Evolutionary conservation across 2,113 vertebrate genomes (phyloP).

Genomic region (Cisticola juncidis): DNA sequence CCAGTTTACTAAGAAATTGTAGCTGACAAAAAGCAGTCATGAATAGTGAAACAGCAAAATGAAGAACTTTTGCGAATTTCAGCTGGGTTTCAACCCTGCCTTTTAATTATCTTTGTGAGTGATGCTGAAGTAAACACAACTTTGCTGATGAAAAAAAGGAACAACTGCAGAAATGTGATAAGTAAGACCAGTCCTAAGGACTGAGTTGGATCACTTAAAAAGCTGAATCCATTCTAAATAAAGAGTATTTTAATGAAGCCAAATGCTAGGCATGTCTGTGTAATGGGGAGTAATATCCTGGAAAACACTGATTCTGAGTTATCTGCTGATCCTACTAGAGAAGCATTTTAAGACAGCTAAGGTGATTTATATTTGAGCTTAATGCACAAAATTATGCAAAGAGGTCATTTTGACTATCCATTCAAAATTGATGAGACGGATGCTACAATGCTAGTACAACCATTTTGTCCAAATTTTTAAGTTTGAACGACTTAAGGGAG

Average conservation of each 20-base stretch:
- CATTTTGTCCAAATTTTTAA: background rate
- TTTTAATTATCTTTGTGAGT: background rate
- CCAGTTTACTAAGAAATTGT: background rate
- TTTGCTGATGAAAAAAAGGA: background rate
- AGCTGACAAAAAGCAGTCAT: background rate
- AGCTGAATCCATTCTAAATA: background rate
- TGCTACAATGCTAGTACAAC: background rate
- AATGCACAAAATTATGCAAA: background rate
- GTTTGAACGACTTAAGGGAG: background rate
- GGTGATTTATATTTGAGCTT: background rate
- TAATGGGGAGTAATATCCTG: background rate
- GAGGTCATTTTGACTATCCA: background rate
- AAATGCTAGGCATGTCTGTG: background rate
- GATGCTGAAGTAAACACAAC: background rate
- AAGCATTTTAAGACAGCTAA: background rate
- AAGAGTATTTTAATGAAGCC: background rate
- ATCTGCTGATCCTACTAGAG: background rate
- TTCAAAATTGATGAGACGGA: background rate
- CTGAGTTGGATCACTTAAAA: background rate
- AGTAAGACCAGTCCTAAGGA: background rate
- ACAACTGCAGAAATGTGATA: background rate
- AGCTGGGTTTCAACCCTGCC: background rate
- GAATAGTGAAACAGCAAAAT: background rate
- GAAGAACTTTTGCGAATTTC: background rate
- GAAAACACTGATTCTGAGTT: background rate